phyloP scores from a whole-genome alignment of 1,140 invertebrate genomes.

The Bathynomus jamesi region DNA sequence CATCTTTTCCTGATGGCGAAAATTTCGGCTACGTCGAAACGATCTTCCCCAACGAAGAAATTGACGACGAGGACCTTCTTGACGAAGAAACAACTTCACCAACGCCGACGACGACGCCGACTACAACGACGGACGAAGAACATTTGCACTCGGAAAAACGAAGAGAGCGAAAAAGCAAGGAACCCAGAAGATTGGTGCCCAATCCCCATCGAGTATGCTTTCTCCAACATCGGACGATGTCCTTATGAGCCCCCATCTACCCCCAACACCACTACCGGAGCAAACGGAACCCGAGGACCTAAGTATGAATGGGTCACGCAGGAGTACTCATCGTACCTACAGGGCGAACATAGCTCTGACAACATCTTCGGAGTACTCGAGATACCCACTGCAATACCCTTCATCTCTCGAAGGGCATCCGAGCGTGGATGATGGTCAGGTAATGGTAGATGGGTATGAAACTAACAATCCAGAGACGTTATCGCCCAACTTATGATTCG shows the following conservation, averaged over 20 bases:
- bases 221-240: slow-evolving; percentile 6
- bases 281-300: slow-evolving; percentile 85
- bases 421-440: too few relatives aligned
- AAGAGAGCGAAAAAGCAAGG: slow-evolving; percentile 43
- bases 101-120: background rate
- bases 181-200: slow-evolving; percentile 45
- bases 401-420: background rate
- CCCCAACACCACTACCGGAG: slow-evolving; percentile 51
- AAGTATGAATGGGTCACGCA: slow-evolving; percentile 12
- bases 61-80: slow-evolving; percentile 22
- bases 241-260: slow-evolving; percentile 10
- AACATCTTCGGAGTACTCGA: background rate
- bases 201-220: slow-evolving; percentile 21
- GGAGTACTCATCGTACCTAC: background rate
- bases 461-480: too few relatives aligned
- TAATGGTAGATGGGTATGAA: too few relatives aligned
- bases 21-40: too few relatives aligned
- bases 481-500: too few relatives aligned
- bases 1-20: slow-evolving; percentile 39
- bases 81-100: slow-evolving; percentile 21
- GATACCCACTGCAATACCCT: background rate
- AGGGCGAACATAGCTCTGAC: background rate
- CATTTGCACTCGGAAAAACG: slow-evolving; percentile 21
- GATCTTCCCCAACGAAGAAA: slow-evolving; percentile 24
- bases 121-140: slow-evolving; percentile 20